These are phyloP conservation scores for Rynchops niger DNA, from an alignment of 2,113 vertebrate species.

Conservation along the genomic window DNA sequence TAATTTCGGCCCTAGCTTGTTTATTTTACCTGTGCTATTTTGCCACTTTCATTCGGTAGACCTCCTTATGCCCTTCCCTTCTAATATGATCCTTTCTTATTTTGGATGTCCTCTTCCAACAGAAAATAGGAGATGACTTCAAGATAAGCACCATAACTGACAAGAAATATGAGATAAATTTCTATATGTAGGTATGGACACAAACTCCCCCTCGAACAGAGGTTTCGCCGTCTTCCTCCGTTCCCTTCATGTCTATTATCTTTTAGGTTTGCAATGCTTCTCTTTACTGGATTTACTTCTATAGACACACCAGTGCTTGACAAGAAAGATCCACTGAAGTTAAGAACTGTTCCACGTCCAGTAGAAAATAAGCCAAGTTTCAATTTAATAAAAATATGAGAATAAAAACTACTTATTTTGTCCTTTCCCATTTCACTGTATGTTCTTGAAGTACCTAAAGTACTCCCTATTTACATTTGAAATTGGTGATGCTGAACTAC, in stretches of 20 bases:
- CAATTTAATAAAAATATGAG: not conserved
- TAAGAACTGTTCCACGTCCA: not conserved
- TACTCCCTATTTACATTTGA: rapidly evolving
- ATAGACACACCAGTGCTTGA: not conserved
- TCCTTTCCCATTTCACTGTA: not conserved
- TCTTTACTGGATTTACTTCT: not conserved
- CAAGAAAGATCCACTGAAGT: not conserved
- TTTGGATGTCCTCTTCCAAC: not conserved
- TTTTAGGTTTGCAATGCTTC: not conserved
- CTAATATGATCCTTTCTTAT: not conserved
- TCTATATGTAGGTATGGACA: not conserved
- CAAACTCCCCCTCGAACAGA: not conserved
- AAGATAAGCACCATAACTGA: not conserved
- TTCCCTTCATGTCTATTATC: not conserved
- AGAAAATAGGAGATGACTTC: not conserved
- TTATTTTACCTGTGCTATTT: not conserved
- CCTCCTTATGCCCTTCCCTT: not conserved
- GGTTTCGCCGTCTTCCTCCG: not conserved
- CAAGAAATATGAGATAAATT: not conserved
- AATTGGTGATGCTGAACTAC: not conserved
- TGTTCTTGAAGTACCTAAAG: not conserved
- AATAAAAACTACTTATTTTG: not conserved
- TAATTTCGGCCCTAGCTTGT: not conserved
- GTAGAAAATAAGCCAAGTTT: not conserved
- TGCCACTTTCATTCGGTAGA: not conserved